Conservation (phyloP, 2,888 invertebrate genomes). For the Mythimna lalbum region DNA sequence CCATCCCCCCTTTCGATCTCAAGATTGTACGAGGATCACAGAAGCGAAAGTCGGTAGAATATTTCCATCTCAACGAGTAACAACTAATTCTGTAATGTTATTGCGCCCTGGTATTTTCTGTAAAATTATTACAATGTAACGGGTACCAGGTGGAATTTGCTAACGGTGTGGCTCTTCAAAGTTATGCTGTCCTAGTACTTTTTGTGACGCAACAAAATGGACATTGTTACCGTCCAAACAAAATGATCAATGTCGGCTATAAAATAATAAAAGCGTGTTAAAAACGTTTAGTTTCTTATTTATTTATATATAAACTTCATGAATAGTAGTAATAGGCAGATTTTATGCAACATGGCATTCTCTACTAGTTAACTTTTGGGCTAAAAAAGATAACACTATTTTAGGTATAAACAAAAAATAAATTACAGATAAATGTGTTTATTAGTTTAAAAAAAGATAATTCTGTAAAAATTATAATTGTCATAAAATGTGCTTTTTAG, state of each 20-base stretch:
- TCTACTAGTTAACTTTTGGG: too few relatives aligned
- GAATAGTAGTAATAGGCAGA: too few relatives aligned
- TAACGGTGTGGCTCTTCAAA: constrained; percentile 3
- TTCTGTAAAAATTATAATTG: background rate
- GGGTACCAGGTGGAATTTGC: constrained; percentile 31
- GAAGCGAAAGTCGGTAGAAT: constrained; percentile 68
- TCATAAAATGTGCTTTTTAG: too few relatives aligned
- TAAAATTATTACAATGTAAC: constrained; percentile 42
- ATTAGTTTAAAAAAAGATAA: background rate
- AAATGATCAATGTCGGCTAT: background rate
- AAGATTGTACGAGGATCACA: constrained; percentile 57
- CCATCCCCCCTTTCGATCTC: constrained; percentile 81
- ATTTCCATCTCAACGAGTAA: constrained; percentile 22
- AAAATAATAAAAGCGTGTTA: too few relatives aligned
- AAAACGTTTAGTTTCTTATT: too few relatives aligned
- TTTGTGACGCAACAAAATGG: constrained; percentile 53
- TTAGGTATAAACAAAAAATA: too few relatives aligned
- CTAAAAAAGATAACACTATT: too few relatives aligned
- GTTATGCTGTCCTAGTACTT: constrained; percentile 35
- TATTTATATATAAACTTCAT: too few relatives aligned
- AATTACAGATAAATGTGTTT: background rate
- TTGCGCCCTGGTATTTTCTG: constrained; percentile 38
- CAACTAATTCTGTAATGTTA: constrained; percentile 23
- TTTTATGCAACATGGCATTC: too few relatives aligned
- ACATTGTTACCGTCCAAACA: constrained; percentile 15